Percentiles rank a stretch among this genome's conserved stretches.
Evolutionary conservation across 2,797 vertebrate genomes (phyloP).

Genomic region (Eidolon dupreanum): DNA sequence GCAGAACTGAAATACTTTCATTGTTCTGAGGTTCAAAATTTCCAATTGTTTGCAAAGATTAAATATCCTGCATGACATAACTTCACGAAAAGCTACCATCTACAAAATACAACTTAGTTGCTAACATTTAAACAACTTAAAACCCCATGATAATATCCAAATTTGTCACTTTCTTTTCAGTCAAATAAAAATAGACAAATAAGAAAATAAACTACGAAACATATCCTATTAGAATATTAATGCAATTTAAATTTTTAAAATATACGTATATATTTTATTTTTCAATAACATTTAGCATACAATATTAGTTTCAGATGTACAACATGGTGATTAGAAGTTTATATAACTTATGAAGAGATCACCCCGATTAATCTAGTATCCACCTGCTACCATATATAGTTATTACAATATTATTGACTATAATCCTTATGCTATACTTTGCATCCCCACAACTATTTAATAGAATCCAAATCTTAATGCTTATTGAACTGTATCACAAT

Average conservation of each 20-base stretch:
- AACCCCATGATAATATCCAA: not conserved
- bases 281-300: too few species aligned
- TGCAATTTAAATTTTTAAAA: too few species aligned
- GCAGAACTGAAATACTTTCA: not conserved
- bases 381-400: too few species aligned
- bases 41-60: not conserved
- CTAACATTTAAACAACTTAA: not conserved
- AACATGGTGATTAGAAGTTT: too few species aligned
- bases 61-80: not conserved
- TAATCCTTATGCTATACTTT: too few species aligned
- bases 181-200: not conserved
- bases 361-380: too few species aligned
- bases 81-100: not conserved
- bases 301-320: too few species aligned
- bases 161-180: not conserved
- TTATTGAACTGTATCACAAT: not conserved
- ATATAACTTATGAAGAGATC: too few species aligned
- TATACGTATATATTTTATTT: too few species aligned
- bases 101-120: not conserved
- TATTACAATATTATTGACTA: too few species aligned
- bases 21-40: not conserved
- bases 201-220: not conserved
- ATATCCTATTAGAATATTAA: not conserved
- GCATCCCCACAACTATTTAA: not conserved
- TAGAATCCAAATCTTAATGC: not conserved